A percentile compares a stretch with the other conserved stretches of the same genome.
Conservation (phyloP, 2,113 vertebrate species). For the Eolophus roseicapilla region DNA sequence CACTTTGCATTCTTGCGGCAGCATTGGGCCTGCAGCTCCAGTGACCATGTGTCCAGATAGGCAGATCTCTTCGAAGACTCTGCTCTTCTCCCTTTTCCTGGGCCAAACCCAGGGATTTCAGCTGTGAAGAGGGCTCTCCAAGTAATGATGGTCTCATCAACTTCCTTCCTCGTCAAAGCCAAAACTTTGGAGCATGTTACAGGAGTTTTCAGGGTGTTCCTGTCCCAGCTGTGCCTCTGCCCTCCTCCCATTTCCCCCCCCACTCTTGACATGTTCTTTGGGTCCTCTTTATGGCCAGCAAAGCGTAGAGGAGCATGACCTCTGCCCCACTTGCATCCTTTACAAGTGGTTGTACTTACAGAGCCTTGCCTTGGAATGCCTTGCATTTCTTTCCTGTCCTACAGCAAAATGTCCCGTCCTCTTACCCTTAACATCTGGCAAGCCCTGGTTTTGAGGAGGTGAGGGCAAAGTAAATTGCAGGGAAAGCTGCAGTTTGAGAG, state of each 20-base stretch:
- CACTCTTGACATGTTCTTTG: not conserved
- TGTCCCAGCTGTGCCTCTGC: not conserved
- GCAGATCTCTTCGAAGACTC: not conserved
- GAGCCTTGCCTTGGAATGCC: not conserved
- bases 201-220: not conserved
- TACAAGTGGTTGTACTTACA: not conserved
- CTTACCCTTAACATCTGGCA: not conserved
- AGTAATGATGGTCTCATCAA: not conserved
- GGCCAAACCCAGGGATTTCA: not conserved
- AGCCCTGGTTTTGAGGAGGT: not conserved
- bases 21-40: not conserved
- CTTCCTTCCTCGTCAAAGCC: not conserved
- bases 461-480: not conserved
- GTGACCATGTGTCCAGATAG: not conserved
- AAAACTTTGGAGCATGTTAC: not conserved
- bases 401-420: not conserved
- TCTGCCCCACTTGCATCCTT: not conserved
- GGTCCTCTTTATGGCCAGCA: fast-evolving
- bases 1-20: not conserved
- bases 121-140: not conserved
- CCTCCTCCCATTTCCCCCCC: not conserved
- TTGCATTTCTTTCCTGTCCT: not conserved
- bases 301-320: not conserved
- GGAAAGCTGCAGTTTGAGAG: not conserved
- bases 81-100: not conserved